Evolutionary conservation across 2,113 vertebrate species (phyloP), one percentile per base, ranked within the genome.

Genomic region (Actinemys pallida): DNA sequence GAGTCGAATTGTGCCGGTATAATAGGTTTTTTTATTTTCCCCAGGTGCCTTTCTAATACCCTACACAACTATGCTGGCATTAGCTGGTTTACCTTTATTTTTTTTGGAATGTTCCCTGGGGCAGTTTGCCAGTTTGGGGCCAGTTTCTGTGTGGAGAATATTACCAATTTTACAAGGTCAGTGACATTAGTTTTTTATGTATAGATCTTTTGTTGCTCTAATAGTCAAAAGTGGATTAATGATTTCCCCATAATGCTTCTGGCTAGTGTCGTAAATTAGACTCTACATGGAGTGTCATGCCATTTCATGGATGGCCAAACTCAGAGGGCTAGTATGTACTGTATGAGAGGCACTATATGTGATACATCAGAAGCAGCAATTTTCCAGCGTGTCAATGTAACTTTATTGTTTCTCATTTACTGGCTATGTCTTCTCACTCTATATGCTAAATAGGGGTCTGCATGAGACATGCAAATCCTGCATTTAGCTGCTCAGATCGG

Each of bases 41-140:
- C 45, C 93, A 99, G 99, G 99, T 94, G 99, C 99, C 75, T 99
- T 99, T 95, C 98, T 99, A 50, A 99, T 99, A 86, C 99, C 99
- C 0, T 99, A 99, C 80, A 90, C 98, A 10, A 31, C 98, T 91
- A 99, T 99, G 99, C n/a, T 99, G 97, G 98, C 99, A 0, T 93
- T 99, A 62, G 97, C 98, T 90, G 99, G 99, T 7, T 98, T 99
- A 31, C 99, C 99, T 6, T 95, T 99, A 56, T 99, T 99, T 98
- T 99, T 99, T 96, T 83, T 99, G 97, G 99, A 99, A 93, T 99
- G 99, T 84, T 99, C 99, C 47, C 87, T 99, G 1, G 99, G 99
- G 50, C 99, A 99, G 90, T 99, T 99, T 98, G 98, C 99, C 97
- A 99, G 99, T 93, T 98, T 98, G 96, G 99, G 99, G 35, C 99